Conservation (phyloP, 2,113 vertebrate species). For the Canis aureus region DNA sequence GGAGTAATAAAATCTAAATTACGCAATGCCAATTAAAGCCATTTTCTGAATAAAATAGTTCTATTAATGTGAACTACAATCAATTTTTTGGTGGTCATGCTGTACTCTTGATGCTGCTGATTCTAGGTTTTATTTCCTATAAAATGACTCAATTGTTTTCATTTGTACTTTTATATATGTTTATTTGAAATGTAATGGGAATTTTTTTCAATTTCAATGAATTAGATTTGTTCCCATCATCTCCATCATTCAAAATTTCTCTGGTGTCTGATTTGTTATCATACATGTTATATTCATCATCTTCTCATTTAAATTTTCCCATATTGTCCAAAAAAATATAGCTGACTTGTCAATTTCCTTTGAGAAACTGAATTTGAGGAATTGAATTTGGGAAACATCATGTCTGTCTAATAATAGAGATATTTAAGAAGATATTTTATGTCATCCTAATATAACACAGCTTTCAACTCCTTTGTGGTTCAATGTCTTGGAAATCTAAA, state of each 20-base stretch:
- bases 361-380: slow-evolving; percentile 25
- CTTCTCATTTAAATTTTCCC: not conserved
- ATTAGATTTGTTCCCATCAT: not conserved
- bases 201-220: not conserved
- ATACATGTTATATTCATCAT: not conserved
- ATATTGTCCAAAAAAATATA: not conserved
- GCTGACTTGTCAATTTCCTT: not conserved
- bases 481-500: not conserved
- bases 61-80: not conserved
- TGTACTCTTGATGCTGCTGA: not conserved
- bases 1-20: not conserved
- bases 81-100: not conserved
- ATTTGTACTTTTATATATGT: not conserved
- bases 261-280: not conserved
- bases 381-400: not conserved
- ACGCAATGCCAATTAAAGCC: not conserved
- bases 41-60: not conserved
- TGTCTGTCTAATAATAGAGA: not conserved
- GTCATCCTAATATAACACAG: not conserved
- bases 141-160: not conserved
- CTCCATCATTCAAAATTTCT: not conserved
- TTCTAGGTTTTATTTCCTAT: not conserved
- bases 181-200: not conserved
- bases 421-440: slow-evolving; percentile 28
- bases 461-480: not conserved